Evolutionary conservation across 2,888 invertebrate species (phyloP).

Genomic region (Macaria notata): DNA sequence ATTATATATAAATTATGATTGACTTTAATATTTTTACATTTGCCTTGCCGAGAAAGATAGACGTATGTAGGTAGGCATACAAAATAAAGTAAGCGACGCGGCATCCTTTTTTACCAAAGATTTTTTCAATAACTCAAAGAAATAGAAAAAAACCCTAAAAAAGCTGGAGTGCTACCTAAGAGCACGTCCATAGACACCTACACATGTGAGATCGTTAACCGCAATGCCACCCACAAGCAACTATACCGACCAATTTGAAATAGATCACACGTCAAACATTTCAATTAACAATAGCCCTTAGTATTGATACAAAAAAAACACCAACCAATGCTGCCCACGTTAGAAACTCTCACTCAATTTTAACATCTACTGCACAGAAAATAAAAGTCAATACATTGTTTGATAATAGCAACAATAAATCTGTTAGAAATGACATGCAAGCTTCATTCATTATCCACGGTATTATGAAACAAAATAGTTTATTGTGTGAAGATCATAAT

Average conservation of each 20-base stretch:
- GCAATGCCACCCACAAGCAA: constrained; percentile 49
- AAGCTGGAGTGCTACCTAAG: constrained; percentile 25
- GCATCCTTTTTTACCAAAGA: no score
- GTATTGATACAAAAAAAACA: constrained; percentile 42
- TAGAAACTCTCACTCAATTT: constrained; percentile 14
- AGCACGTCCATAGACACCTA: constrained; percentile 33
- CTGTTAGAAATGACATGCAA: constrained; percentile 31
- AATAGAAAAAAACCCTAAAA: no score
- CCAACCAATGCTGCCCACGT: not conserved
- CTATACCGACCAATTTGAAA: constrained; percentile 40
- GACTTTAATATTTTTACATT: no score
- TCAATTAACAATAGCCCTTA: constrained; percentile 59
- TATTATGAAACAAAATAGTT: constrained; percentile 41
- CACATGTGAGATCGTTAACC: constrained; percentile 18
- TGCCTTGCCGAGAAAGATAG: no score
- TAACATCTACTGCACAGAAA: constrained; percentile 12
- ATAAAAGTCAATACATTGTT: constrained; percentile 1
- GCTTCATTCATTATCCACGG: constrained; percentile 42
- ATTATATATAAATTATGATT: no score
- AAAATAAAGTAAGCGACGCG: no score
- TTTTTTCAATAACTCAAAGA: no score
- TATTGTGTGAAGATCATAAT: constrained; percentile 42
- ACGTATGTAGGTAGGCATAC: no score
- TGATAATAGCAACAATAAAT: constrained; percentile 1
- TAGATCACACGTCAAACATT: constrained; percentile 55